Percentiles rank a stretch among this genome's conserved stretches.
Conservation (phyloP, 1,140 invertebrate genomes). For the Nasonia giraulti region DNA sequence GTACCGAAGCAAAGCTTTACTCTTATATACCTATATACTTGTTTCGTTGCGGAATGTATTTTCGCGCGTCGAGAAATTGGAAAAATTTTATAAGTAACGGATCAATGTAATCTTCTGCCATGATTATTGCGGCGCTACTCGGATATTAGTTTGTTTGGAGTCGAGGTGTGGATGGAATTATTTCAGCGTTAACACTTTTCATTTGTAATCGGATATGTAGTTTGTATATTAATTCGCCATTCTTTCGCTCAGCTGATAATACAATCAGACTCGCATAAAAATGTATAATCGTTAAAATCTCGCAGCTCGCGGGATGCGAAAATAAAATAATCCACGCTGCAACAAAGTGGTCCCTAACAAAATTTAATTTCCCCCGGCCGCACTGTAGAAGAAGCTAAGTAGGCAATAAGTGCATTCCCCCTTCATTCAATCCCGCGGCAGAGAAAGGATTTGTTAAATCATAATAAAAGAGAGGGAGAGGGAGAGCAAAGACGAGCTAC, state of each 20-base stretch:
- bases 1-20: neutral
- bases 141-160: too few relatives aligned
- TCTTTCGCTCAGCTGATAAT: too few relatives aligned
- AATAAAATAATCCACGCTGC: neutral
- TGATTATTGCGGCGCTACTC: too few relatives aligned
- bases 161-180: too few relatives aligned
- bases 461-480: neutral
- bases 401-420: neutral
- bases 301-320: neutral
- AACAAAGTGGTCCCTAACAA: neutral
- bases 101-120: too few relatives aligned
- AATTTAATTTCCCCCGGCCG: neutral
- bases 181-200: too few relatives aligned
- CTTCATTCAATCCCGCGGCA: neutral
- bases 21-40: neutral
- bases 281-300: neutral
- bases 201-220: too few relatives aligned
- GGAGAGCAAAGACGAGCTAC: neutral
- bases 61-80: neutral
- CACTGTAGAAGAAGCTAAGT: neutral
- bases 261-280: neutral
- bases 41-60: neutral
- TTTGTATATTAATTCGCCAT: too few relatives aligned
- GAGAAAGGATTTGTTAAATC: constrained; percentile 12
- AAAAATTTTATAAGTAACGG: neutral